Conservation (phyloP, 2,888 invertebrate species). For the Nomada hirtipes region DNA sequence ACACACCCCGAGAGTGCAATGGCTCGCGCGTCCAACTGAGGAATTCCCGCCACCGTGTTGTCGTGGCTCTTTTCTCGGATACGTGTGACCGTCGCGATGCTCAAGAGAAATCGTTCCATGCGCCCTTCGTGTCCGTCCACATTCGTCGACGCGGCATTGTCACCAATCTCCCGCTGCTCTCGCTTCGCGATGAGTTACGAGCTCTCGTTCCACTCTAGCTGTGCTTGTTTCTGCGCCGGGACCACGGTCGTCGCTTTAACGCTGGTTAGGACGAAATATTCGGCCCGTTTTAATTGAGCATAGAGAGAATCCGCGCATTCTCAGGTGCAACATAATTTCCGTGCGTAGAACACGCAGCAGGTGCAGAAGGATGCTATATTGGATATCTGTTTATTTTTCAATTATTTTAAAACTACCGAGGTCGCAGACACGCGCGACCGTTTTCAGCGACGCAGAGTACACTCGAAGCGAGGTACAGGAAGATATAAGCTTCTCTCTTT, state of each 20-base stretch:
- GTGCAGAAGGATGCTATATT: no score
- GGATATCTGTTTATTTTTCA: background rate
- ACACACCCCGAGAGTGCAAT: conserved; percentile 68
- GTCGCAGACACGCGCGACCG: conserved; percentile 35
- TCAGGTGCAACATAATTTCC: conserved; percentile 15
- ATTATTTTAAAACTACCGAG: background rate
- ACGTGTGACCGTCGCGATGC: conserved; percentile 5
- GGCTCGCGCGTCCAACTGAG: conserved; percentile 54
- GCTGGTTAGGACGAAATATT: conserved; percentile 24
- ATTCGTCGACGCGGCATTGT: conserved; percentile 33
- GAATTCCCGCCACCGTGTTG: conserved; percentile 45
- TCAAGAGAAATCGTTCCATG: conserved; percentile 37
- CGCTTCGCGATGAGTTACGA: conserved; percentile 51
- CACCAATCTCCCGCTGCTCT: conserved; percentile 7
- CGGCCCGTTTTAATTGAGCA: conserved; percentile 42
- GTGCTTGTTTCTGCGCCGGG: background rate
- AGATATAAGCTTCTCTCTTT: conserved; percentile 54
- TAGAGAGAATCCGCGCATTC: conserved; percentile 17
- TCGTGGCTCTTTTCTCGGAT: conserved; percentile 40
- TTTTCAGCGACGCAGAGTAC: conserved; percentile 36
- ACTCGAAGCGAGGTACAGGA: conserved; percentile 31
- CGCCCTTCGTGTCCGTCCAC: background rate
- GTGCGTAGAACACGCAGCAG: background rate
- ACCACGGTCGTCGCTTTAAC: conserved; percentile 37
- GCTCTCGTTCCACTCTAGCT: conserved; percentile 2